Percentiles rank a stretch among this genome's conserved stretches.
phyloP scores from a whole-genome alignment of 1,140 invertebrate genomes.

The Dreissena polymorpha region DNA sequence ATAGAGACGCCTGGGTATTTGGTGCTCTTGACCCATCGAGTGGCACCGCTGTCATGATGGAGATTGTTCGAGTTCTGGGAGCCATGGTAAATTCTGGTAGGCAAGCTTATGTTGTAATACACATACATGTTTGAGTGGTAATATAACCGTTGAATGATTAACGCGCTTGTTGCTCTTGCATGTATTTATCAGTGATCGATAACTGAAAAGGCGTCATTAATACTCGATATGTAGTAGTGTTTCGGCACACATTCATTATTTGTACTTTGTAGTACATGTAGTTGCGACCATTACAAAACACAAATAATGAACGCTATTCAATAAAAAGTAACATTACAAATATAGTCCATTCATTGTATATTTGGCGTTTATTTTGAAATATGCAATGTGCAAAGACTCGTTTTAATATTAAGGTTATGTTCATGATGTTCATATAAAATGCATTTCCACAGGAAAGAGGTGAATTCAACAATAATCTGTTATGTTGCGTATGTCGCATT shows the following conservation, averaged over 20 bases:
- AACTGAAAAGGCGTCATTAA: not conserved
- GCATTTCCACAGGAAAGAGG: no score
- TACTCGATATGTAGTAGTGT: not conserved
- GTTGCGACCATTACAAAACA: not conserved
- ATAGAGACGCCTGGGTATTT: conserved; percentile 84
- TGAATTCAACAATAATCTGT: no score
- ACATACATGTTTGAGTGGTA: no score
- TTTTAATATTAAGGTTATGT: no score
- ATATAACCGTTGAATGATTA: not conserved
- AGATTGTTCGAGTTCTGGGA: conserved; percentile 81
- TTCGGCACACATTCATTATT: not conserved
- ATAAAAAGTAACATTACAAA: no score
- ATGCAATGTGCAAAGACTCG: no score
- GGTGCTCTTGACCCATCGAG: conserved; percentile 82
- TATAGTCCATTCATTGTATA: no score
- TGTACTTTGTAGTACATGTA: no score
- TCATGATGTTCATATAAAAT: no score
- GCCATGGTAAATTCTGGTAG: conserved; percentile 74
- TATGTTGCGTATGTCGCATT: no score
- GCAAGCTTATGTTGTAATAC: not conserved
- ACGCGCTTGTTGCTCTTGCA: not conserved
- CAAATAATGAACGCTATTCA: not conserved
- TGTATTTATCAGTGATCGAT: not conserved
- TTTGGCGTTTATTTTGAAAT: no score
- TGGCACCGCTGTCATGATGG: conserved; percentile 82